Percentiles rank a stretch among this genome's conserved stretches.
Conservation (phyloP, 1,140 invertebrate species). For the Xylocopa sonorina region DNA sequence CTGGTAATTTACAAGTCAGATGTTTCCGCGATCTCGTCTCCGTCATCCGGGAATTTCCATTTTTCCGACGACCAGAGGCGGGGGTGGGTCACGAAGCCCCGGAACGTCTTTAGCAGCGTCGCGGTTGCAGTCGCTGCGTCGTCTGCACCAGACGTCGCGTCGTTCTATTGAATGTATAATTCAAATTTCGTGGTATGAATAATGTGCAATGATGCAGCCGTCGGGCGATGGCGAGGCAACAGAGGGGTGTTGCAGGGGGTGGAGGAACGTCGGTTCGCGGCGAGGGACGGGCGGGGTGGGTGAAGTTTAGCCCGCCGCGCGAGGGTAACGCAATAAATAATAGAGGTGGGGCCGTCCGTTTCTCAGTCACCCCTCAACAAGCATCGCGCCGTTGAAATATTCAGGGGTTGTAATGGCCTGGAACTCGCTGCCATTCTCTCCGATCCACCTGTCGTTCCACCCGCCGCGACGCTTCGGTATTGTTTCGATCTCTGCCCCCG, state of each 20-base stretch:
- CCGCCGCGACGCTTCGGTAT: slow-evolving; percentile 39
- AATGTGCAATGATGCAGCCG: slow-evolving; percentile 73
- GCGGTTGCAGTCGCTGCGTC: slow-evolving; percentile 46
- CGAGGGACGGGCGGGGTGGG: slow-evolving; percentile 19
- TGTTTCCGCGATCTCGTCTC: not conserved
- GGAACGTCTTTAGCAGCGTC: slow-evolving; percentile 37
- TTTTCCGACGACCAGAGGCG: slow-evolving; percentile 37
- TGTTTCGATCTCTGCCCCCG: slow-evolving; percentile 47
- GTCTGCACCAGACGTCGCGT: slow-evolving; percentile 63
- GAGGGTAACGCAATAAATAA: slow-evolving; percentile 75
- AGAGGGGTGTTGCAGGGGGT: too few relatives aligned
- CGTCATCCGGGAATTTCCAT: slow-evolving; percentile 12
- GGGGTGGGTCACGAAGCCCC: not conserved
- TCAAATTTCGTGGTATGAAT: slow-evolving; percentile 77
- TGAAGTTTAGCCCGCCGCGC: slow-evolving; percentile 42
- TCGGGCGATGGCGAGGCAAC: slow-evolving; percentile 12
- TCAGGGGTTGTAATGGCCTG: slow-evolving; percentile 71
- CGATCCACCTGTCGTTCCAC: slow-evolving; percentile 65
- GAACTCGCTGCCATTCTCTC: slow-evolving; percentile 62
- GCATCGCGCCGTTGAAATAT: slow-evolving; percentile 66
- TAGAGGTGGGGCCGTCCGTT: slow-evolving; percentile 70
- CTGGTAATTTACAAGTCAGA: slow-evolving; percentile 25
- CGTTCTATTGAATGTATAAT: slow-evolving; percentile 77
- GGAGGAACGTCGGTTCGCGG: slow-evolving; percentile 43
- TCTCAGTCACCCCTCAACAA: slow-evolving; percentile 61